These are phyloP conservation scores for Dioctria rufipes DNA, from an alignment of 2,888 invertebrate species.

Conservation along the genomic window DNA sequence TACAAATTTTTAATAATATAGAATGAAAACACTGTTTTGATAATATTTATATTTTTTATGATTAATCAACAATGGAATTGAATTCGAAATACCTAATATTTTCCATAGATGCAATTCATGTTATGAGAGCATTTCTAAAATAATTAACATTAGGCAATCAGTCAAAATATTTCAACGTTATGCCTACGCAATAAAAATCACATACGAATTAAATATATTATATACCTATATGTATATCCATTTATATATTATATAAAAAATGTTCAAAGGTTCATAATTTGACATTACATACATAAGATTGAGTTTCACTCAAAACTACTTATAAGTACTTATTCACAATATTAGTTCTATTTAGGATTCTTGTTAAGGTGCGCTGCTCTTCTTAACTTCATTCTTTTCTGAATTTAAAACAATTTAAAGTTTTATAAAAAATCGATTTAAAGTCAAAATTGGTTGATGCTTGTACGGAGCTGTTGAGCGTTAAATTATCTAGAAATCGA, in stretches of 20 bases:
- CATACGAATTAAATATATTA: slow-evolving; percentile 19
- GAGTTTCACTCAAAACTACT: no score
- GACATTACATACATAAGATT: background rate
- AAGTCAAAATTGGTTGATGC: no score
- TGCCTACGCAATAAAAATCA: slow-evolving; percentile 32
- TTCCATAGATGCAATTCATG: slow-evolving; percentile 25
- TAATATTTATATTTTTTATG: slow-evolving; percentile 29
- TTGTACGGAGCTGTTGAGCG: no score
- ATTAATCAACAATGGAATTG: slow-evolving; percentile 44
- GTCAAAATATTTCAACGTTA: slow-evolving; percentile 31
- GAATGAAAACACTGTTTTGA: slow-evolving; percentile 42
- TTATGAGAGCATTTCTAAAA: slow-evolving; percentile 13
- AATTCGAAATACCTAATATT: slow-evolving; percentile 37
- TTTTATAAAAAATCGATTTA: no score
- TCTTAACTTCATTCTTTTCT: no score
- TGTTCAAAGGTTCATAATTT: slow-evolving; percentile 16
- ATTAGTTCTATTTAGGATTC: no score
- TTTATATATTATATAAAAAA: background rate
- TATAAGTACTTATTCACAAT: no score
- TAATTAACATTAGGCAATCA: slow-evolving; percentile 25
- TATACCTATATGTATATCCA: slow-evolving; percentile 9
- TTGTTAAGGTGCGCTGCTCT: no score
- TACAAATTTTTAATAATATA: slow-evolving; percentile 39
- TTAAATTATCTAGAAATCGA: no score
- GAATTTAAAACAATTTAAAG: no score